Base-by-base conservation (phyloP, 2,113 vertebrate genomes). In the Centropristis striata region DNA sequence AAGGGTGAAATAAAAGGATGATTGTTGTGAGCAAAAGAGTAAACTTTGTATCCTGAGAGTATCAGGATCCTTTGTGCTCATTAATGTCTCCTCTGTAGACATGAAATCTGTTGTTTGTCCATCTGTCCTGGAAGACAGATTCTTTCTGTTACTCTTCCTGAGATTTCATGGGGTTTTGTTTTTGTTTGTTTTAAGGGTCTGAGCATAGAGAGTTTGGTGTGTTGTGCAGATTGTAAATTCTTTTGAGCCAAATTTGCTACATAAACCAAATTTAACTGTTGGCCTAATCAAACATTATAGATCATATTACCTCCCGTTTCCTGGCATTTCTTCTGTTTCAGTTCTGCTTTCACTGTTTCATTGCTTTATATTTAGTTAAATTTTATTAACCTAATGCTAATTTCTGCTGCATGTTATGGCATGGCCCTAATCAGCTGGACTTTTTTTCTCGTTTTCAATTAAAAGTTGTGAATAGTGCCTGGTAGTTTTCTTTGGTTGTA, bases 331-430 rank as follows among this genome's bases (percentile, higher is more conserved):
- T 63, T 51, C 39, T 11, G 46, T 61, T 61, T 23, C 25, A 28
- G 8, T 44, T n/a, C 8, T 28, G 3, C 21, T 32, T 42, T 16
- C 18, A 39, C 11, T 64, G 20, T 18, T 11, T 16, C 1, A 32
- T 28, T 58, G 11, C 46, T 25, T 44, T 36, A 46, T 36, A 63
- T n/a, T 46, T 55, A 20, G n/a, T 75, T 23, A 23, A 65, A 47
- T 46, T 49, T 49, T 32, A 5, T 16, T 47, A n/a, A 39, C 10
- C 9, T 23, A 5, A 10, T 32, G 32, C 32, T 32, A n/a, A 6
- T 32, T 32, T 32, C 6, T 32, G 32, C 32, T 32, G 32, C 32
- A 32, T 32, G 3, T 32, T 41, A 41, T 41, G 11, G 12, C 39
- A 41, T 44, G 3, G 32, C 32, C 6, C 32, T 32, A 6, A 3